A percentile compares a stretch with the other conserved stretches of the same genome.
phyloP scores from a whole-genome alignment of 2,888 invertebrate genomes.

The Gisinianus flammeolus region DNA sequence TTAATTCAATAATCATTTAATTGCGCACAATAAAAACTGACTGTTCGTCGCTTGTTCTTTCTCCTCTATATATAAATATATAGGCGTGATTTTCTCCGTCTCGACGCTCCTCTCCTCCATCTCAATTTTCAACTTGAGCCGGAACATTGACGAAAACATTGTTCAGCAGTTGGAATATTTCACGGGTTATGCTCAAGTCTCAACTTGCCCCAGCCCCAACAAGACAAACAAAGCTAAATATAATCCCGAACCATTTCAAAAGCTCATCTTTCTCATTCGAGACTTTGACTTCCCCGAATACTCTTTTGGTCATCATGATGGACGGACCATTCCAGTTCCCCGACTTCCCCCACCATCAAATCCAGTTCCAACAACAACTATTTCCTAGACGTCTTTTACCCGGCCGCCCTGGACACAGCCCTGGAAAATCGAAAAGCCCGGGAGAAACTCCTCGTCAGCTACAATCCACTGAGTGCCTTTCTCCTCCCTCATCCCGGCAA shows the following conservation, averaged over 20 bases:
- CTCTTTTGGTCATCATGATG: neutral
- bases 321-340: neutral
- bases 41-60: no score
- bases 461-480: neutral
- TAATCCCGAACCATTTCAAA: neutral
- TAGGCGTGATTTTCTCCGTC: conserved; percentile 8
- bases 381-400: neutral
- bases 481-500: conserved; percentile 30
- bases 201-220: neutral
- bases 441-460: conserved; percentile 2
- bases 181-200: neutral
- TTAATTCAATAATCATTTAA: no score
- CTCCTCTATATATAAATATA: no score
- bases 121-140: neutral
- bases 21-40: no score
- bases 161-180: neutral
- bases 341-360: neutral
- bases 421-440: neutral
- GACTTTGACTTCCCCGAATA: conserved; percentile 1
- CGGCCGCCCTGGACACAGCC: neutral
- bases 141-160: neutral
- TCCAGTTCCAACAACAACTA: neutral
- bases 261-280: neutral
- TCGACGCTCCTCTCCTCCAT: neutral
- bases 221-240: neutral